Conservation (phyloP, 2,888 invertebrate genomes). For the Brachyptera putata region DNA sequence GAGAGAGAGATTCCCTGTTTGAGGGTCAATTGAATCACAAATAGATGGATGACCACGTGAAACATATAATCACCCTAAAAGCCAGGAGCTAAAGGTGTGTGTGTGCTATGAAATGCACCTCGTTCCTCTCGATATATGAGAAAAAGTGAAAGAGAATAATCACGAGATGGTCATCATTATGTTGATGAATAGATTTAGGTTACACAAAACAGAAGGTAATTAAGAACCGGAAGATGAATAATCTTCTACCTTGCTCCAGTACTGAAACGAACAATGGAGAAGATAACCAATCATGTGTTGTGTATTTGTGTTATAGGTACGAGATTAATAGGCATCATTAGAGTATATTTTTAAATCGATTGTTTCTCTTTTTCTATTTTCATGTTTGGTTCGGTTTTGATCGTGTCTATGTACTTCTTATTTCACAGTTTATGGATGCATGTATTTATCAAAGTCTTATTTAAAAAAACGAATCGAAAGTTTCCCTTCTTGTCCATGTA, state of each 20-base stretch:
- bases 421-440: not conserved
- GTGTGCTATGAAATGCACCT: too few species aligned
- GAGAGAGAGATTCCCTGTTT: slow-evolving; percentile 7
- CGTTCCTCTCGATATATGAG: not conserved
- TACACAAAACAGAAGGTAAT: not conserved
- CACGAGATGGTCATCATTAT: too few species aligned
- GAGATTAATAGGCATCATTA: not conserved
- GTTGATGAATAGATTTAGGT: too few species aligned
- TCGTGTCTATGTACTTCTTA: not conserved
- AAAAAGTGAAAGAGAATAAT: not conserved
- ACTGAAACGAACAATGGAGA: too few species aligned
- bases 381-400: not conserved
- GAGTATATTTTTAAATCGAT: not conserved
- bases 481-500: too few species aligned
- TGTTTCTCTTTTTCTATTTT: not conserved
- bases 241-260: too few species aligned
- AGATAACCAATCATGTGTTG: not conserved
- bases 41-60: not conserved
- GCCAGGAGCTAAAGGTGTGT: slow-evolving; percentile 2
- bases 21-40: slow-evolving; percentile 8
- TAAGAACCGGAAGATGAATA: not conserved
- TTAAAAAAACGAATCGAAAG: too few species aligned
- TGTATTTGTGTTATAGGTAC: not conserved
- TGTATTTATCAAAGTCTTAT: not conserved
- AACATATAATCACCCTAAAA: not conserved